Evolutionary conservation across 2,888 invertebrate species (phyloP).

Genomic region (Acleris emargana): DNA sequence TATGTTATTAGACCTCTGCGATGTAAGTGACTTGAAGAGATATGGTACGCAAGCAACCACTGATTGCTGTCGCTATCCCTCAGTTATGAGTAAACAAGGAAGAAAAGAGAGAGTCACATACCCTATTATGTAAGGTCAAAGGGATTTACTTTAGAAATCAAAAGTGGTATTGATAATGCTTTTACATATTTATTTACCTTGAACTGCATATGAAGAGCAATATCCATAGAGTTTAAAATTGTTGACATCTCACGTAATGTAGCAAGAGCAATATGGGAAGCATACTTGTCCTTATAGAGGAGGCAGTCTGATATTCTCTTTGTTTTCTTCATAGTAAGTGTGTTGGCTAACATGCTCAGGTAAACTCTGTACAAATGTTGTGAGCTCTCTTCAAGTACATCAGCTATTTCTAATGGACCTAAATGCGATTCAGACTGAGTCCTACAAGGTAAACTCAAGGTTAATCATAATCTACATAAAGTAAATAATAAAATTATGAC

Average conservation of each 20-base stretch:
- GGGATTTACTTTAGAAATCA: no score
- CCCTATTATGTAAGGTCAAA: no score
- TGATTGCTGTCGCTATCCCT: no score
- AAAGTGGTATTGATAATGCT: no score
- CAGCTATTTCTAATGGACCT: constrained; percentile 62
- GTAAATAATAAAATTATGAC: no score
- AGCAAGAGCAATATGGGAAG: constrained; percentile 67
- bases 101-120: no score
- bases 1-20: no score
- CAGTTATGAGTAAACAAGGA: no score
- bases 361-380: constrained; percentile 72
- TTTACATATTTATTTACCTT: constrained; percentile 54
- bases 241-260: constrained; percentile 68
- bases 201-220: constrained; percentile 62
- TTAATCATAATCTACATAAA: no score
- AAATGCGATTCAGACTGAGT: constrained; percentile 46
- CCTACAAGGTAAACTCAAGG: constrained; percentile 39
- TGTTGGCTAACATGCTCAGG: constrained; percentile 69
- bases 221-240: constrained; percentile 72
- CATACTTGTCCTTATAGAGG: constrained; percentile 70
- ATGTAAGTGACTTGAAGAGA: no score
- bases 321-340: constrained; percentile 65
- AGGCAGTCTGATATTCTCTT: constrained; percentile 64
- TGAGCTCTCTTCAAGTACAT: constrained; percentile 69
- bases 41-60: no score